Evolutionary conservation across 2,113 vertebrate genomes (phyloP).

Genomic region (Microtus richardsoni): DNA sequence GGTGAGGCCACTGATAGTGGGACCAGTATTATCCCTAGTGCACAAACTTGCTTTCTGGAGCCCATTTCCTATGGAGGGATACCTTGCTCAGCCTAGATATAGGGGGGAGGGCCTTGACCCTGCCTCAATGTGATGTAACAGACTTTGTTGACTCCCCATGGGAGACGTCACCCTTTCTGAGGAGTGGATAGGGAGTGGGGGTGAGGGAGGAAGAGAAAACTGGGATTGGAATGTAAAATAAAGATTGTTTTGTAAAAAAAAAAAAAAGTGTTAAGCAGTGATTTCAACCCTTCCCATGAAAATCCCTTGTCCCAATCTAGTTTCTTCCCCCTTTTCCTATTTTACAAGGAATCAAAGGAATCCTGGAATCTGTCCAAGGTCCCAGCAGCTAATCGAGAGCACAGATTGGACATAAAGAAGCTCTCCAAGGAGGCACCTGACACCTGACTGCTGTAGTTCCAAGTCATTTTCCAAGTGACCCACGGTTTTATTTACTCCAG

Average conservation of each 20-base stretch:
- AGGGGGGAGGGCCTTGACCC: too few species aligned
- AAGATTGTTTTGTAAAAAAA: not conserved
- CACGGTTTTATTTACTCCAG: not conserved
- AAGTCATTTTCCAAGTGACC: not conserved
- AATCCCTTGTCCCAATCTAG: not conserved
- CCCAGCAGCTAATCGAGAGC: not conserved
- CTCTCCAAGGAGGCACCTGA: not conserved
- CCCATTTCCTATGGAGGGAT: too few species aligned
- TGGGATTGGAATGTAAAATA: too few species aligned
- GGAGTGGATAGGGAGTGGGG: too few species aligned
- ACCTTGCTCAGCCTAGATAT: too few species aligned
- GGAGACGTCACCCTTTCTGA: too few species aligned
- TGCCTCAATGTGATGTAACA: too few species aligned
- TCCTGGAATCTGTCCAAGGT: not conserved
- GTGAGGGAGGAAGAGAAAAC: too few species aligned
- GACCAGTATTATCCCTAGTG: too few species aligned
- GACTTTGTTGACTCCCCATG: too few species aligned
- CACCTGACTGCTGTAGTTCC: not conserved
- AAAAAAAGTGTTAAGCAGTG: not conserved
- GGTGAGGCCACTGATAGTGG: too few species aligned
- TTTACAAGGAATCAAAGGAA: not conserved
- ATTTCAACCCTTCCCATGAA: constrained; percentile 38
- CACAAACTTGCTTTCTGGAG: too few species aligned
- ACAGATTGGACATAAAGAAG: not conserved
- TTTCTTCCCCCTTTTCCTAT: not conserved